A percentile compares a stretch with the other conserved stretches of the same genome.
phyloP scores from a whole-genome alignment of 2,888 invertebrate species.

The Drepanosiphum platanoidis region DNA sequence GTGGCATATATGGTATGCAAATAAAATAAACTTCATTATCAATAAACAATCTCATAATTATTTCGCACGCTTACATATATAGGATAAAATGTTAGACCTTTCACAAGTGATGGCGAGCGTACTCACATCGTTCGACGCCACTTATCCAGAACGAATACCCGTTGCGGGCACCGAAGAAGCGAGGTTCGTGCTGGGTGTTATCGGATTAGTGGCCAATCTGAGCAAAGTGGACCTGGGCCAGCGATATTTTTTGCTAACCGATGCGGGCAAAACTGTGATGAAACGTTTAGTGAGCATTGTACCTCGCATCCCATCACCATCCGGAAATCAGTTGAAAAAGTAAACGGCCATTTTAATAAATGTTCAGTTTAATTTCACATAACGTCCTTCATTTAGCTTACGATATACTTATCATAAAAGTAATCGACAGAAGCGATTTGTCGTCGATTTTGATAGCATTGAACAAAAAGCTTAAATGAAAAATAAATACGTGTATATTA shows the following conservation, averaged over 20 bases:
- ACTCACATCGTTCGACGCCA: conserved; percentile 12
- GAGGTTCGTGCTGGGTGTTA: conserved; percentile 67
- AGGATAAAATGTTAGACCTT: not conserved
- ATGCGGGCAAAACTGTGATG: not conserved
- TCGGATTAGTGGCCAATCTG: conserved; percentile 68
- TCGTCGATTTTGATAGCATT: too few relatives aligned
- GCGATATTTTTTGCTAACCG: conserved; percentile 65
- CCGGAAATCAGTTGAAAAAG: conserved; percentile 42
- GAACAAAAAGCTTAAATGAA: too few relatives aligned
- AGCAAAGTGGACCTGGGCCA: conserved; percentile 67
- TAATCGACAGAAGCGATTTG: too few relatives aligned
- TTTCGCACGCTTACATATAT: too few relatives aligned
- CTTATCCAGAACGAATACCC: not conserved
- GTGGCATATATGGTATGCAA: too few relatives aligned
- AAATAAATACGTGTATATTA: too few relatives aligned
- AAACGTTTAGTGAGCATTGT: not conserved
- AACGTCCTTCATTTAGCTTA: too few relatives aligned
- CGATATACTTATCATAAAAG: too few relatives aligned
- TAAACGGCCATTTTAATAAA: not conserved
- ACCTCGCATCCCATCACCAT: not conserved
- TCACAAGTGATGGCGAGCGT: not conserved
- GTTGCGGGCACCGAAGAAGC: conserved; percentile 66
- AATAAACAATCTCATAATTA: too few relatives aligned
- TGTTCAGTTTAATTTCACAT: too few relatives aligned
- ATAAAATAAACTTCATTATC: too few relatives aligned